phyloP scores from a whole-genome alignment of 2,797 vertebrate species.

The Chiroxiphia lanceolata region DNA sequence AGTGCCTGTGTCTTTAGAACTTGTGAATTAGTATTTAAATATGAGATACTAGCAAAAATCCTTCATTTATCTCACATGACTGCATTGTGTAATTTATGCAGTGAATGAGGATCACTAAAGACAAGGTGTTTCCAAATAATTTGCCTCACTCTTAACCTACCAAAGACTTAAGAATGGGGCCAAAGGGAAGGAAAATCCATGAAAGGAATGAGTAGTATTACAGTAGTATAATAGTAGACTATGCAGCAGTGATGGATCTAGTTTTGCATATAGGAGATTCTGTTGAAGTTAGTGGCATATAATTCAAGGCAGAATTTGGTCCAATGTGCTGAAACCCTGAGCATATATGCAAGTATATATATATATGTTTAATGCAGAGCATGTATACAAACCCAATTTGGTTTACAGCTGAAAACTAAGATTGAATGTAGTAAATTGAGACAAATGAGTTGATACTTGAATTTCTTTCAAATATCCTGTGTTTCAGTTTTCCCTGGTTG shows the following conservation, averaged over 20 bases:
- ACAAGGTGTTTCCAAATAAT: not conserved
- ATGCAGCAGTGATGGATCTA: not conserved
- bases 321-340: not conserved
- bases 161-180: not conserved
- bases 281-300: not conserved
- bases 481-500: not conserved
- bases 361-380: not conserved
- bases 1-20: not conserved
- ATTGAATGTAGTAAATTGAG: not conserved
- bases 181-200: not conserved
- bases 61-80: not conserved
- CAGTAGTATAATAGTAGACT: not conserved
- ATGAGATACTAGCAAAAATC: not conserved
- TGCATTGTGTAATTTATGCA: not conserved
- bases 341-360: not conserved
- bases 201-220: not conserved
- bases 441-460: not conserved
- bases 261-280: not conserved
- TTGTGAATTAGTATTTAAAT: not conserved
- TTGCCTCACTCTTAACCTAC: not conserved
- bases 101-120: not conserved
- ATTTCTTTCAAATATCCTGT: not conserved
- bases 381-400: not conserved
- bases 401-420: not conserved
- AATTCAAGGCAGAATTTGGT: not conserved